Conservation (phyloP, 2,888 invertebrate species). For the Schizaphis graminum region DNA sequence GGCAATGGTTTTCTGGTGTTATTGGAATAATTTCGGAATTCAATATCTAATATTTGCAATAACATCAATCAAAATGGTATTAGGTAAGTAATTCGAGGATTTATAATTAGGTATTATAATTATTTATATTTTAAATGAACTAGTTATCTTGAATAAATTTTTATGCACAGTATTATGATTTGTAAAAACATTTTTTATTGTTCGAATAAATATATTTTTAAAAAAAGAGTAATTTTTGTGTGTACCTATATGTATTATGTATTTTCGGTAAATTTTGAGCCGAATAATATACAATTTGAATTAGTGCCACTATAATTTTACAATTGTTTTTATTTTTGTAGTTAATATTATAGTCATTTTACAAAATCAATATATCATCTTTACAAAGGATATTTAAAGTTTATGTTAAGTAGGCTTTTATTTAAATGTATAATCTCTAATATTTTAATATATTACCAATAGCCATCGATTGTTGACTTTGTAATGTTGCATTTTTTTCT, state of each 20-base stretch:
- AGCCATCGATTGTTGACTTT: no score
- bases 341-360: neutral
- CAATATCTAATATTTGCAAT: slow-evolving; percentile 37
- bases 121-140: neutral
- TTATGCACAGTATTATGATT: neutral
- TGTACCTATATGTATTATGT: no score
- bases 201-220: neutral
- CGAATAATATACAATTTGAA: neutral
- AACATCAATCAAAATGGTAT: slow-evolving; percentile 30
- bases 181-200: neutral
- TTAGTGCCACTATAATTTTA: neutral
- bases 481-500: neutral
- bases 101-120: neutral
- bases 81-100: slow-evolving; percentile 19
- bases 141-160: neutral
- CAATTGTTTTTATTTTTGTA: neutral
- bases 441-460: no score
- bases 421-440: no score
- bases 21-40: slow-evolving; percentile 49
- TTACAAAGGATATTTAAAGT: neutral
- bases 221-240: neutral
- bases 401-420: neutral
- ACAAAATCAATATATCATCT: neutral
- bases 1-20: slow-evolving; percentile 36
- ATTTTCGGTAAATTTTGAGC: neutral